Evolutionary conservation across 2,797 vertebrate genomes (phyloP), one percentile per base, ranked within the genome.

Genomic region (Xyrichtys novacula): DNA sequence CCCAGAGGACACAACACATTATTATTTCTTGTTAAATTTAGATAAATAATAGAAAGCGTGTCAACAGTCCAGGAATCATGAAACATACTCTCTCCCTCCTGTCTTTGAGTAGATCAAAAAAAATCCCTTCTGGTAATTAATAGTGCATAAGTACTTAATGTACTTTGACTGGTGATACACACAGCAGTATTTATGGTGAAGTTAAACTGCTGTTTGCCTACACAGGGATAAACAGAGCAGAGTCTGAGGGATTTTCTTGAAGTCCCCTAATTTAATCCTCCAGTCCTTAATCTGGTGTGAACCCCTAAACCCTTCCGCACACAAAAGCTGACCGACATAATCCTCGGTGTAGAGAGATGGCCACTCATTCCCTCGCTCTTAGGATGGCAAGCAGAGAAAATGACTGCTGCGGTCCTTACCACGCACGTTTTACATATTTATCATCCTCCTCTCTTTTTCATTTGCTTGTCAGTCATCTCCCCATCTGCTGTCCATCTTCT

Each of bases 241-340:
- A 72, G 78, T 88, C 74, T 66, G 71, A 79, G 69, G 82, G 89
- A 91, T 92, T 90, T 92, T 90, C 84, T 89, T 88, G 77, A 87
- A 91, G 85, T 85, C 85, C 82, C 81, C 85, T 93, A 91, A 93
- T 92, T 92, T 93, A 93, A 93, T 93, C 89, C 88, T 71, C 71
- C 63, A 72, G 53, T 76, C 81, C 82, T 68, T 92, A 92, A 93
- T 91, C 90, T 89, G 81, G 84, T 90, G 88, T 91, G 90, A 89
- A 91, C 87, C 85, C 88, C 68, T 92, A 92, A 92, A 91, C 89
- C 88, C 77, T 74, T 84, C 75, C 3, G 42, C 78, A 84, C 80
- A 93, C 90, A 92, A 91, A 91, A 81, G 65, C 50, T 86, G 81
- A 88, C 85, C 82, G 68, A 76, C 87, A 59, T 91, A 92, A 93